phyloP scores from a whole-genome alignment of 2,888 invertebrate species.

The Thymelicus lineola region DNA sequence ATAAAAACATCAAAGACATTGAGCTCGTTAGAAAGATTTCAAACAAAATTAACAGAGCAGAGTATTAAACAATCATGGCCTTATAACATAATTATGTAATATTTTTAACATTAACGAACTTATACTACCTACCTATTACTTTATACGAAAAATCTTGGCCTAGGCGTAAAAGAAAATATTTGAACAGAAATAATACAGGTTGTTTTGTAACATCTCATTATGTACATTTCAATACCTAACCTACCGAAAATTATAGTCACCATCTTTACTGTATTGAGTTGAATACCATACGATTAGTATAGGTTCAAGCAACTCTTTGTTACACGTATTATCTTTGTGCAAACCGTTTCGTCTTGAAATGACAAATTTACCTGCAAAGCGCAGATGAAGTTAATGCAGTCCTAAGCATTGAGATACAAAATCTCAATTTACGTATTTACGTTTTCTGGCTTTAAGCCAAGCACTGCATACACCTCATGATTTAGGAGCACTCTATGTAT shows the following conservation, averaged over 20 bases:
- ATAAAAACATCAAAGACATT: conserved; percentile 4
- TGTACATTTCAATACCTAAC: no score
- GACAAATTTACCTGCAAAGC: conserved; percentile 30
- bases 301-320: no score
- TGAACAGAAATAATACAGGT: no score
- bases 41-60: not conserved
- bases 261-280: no score
- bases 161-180: no score
- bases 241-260: no score
- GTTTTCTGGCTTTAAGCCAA: conserved; percentile 23
- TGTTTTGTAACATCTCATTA: no score
- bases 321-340: not conserved
- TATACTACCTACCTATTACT: no score
- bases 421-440: conserved; percentile 19
- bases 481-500: not conserved
- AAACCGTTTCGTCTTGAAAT: not conserved
- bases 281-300: no score
- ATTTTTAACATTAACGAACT: no score
- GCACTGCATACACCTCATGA: conserved; percentile 9
- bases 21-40: not conserved
- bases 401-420: conserved; percentile 26
- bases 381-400: conserved; percentile 31
- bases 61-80: not conserved
- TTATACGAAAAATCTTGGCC: no score
- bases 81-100: no score